A percentile compares a stretch with the other conserved stretches of the same genome.
Conservation (phyloP, 2,888 invertebrate species). For the Lasioglossum figueresi region DNA sequence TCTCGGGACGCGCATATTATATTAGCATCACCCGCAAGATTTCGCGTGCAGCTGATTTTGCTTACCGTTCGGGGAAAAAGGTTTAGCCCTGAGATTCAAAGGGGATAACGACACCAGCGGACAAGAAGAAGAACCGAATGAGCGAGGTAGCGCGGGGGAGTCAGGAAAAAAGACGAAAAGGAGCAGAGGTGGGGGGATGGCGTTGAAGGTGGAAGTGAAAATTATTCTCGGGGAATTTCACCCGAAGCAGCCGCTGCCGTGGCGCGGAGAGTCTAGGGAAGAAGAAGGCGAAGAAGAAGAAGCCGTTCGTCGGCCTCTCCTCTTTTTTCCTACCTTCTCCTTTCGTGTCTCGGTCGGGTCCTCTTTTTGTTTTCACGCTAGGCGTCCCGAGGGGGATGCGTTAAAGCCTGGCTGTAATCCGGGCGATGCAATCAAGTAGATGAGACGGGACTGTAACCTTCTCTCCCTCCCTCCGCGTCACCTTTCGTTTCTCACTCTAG, state of each 20-base stretch:
- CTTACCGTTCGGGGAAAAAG: conserved; percentile 35
- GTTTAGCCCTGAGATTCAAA: conserved; percentile 54
- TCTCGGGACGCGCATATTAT: conserved; percentile 36
- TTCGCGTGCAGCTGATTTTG: conserved; percentile 57
- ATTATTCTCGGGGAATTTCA: conserved; percentile 73
- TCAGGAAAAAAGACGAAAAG: not conserved
- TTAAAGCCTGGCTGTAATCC: conserved; percentile 78
- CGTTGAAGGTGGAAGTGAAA: conserved; percentile 68
- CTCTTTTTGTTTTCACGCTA: conserved; percentile 76
- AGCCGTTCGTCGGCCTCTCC: conserved; percentile 33
- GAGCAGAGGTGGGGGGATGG: conserved; percentile 31
- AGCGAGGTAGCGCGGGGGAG: conserved; percentile 10
- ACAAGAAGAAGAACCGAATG: conserved; percentile 35
- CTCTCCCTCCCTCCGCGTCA: conserved; percentile 33
- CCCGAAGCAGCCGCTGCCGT: conserved; percentile 50
- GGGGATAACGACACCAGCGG: conserved; percentile 41
- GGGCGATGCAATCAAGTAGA: conserved; percentile 79
- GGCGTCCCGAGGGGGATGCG: conserved; percentile 76
- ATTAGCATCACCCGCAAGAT: conserved; percentile 51
- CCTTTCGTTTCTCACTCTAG: conserved; percentile 24
- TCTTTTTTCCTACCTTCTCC: conserved; percentile 28
- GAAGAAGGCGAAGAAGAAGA: conserved; percentile 29
- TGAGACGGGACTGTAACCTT: conserved; percentile 73
- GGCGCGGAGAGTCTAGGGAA: conserved; percentile 40
- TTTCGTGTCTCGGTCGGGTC: conserved; percentile 48